Evolutionary conservation across 2,113 vertebrate species (phyloP).

Genomic region (Leucopsar rothschildi): DNA sequence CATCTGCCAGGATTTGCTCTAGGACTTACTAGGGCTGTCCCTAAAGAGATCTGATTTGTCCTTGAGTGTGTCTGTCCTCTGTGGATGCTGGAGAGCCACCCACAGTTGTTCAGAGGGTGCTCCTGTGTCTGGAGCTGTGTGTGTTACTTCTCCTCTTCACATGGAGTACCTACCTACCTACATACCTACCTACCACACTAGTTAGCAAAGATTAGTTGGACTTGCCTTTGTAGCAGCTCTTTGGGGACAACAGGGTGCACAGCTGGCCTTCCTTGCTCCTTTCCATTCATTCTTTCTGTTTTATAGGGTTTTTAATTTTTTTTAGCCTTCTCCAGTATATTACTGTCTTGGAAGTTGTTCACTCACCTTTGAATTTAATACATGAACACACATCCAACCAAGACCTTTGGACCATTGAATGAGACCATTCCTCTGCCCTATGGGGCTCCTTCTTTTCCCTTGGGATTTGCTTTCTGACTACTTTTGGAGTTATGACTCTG

Average conservation of each 20-base stretch:
- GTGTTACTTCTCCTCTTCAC: background rate
- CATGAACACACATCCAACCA: background rate
- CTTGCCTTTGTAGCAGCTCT: background rate
- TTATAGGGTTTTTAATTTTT: background rate
- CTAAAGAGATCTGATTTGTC: background rate
- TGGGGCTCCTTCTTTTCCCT: background rate
- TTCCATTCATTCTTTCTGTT: background rate
- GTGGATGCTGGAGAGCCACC: background rate
- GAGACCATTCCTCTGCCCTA: background rate
- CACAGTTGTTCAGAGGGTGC: background rate
- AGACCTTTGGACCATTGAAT: background rate
- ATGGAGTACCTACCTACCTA: background rate
- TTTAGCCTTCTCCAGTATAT: background rate
- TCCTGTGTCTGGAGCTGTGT: fast-evolving
- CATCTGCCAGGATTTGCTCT: background rate
- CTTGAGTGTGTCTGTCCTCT: background rate
- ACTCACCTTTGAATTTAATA: background rate
- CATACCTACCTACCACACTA: background rate
- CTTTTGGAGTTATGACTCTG: background rate
- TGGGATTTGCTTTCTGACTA: background rate
- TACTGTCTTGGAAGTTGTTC: background rate
- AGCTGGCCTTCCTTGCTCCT: background rate
- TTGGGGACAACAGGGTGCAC: background rate
- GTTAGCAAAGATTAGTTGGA: background rate
- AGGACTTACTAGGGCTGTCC: background rate